A percentile compares a stretch with the other conserved stretches of the same genome.
Evolutionary conservation across 2,888 invertebrate genomes (phyloP).

Genomic region (Netelia inedita): DNA sequence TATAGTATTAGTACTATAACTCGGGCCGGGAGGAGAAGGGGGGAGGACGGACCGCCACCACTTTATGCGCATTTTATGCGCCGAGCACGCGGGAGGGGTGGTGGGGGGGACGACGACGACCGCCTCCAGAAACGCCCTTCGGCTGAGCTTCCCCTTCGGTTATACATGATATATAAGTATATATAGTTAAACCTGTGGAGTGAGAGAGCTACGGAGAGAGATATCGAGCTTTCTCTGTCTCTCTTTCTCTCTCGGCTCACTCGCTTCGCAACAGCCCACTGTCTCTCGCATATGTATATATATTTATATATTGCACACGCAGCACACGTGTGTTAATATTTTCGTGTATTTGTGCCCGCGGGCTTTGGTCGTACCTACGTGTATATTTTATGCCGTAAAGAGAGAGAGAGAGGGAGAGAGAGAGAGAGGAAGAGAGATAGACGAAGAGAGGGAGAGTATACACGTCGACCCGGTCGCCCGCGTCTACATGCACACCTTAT

Average conservation of each 20-base stretch:
- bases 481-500: slow-evolving; percentile 51
- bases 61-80: slow-evolving; percentile 73
- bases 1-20: slow-evolving; percentile 55
- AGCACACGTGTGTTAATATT: slow-evolving; percentile 61
- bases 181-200: slow-evolving; percentile 11
- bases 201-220: not conserved
- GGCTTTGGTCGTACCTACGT: slow-evolving; percentile 13
- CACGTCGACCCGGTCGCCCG: slow-evolving; percentile 47
- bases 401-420: slow-evolving; percentile 25
- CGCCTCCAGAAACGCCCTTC: slow-evolving; percentile 85
- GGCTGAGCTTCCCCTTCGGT: slow-evolving; percentile 66
- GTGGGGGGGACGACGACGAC: slow-evolving; percentile 82
- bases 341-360: slow-evolving; percentile 16
- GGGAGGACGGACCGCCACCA: slow-evolving; percentile 53
- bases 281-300: not conserved
- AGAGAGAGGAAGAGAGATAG: slow-evolving; percentile 8
- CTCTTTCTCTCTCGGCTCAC: not conserved
- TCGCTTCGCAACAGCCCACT: not conserved
- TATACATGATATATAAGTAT: slow-evolving; percentile 26
- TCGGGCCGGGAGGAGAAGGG: not conserved
- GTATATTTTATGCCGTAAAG: slow-evolving; percentile 5
- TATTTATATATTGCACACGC: slow-evolving; percentile 39
- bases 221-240: not conserved
- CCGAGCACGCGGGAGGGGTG: slow-evolving; percentile 50
- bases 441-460: slow-evolving; percentile 39